phyloP scores from a whole-genome alignment of 1,140 invertebrate species.

The Vanessa atalanta region DNA sequence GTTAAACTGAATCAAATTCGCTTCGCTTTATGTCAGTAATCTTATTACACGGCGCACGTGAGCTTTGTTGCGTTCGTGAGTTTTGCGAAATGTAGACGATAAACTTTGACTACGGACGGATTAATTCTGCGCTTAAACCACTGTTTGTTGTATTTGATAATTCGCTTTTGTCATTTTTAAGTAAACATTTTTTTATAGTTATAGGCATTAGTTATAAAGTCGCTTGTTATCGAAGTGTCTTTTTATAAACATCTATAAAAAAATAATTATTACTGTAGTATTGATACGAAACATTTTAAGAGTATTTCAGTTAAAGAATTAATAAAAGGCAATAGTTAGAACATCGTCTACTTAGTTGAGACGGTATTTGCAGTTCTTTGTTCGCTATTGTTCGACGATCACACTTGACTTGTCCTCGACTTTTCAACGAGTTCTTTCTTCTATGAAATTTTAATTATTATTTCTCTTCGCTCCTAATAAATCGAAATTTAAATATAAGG shows the following conservation, averaged over 20 bases:
- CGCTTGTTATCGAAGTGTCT: too few species aligned
- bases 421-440: slow-evolving; percentile 49
- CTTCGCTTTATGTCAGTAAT: slow-evolving; percentile 65
- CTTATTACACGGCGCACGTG: slow-evolving; percentile 70
- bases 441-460: slow-evolving; percentile 55
- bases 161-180: slow-evolving; percentile 34
- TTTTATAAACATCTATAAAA: too few species aligned
- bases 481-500: background rate
- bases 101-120: slow-evolving; percentile 39
- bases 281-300: background rate
- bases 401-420: slow-evolving; percentile 39
- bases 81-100: slow-evolving; percentile 63
- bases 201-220: background rate
- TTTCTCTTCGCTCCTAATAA: background rate
- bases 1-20: slow-evolving; percentile 54
- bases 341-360: background rate
- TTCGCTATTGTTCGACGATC: slow-evolving; percentile 50
- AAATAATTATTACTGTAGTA: background rate
- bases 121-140: slow-evolving; percentile 13
- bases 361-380: background rate
- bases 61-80: slow-evolving; percentile 68
- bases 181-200: slow-evolving; percentile 16
- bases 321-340: background rate
- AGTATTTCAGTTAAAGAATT: background rate
- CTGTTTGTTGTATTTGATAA: slow-evolving; percentile 26